Evolutionary conservation across 1,140 invertebrate species (phyloP).

Genomic region (Drosophila simulans): DNA sequence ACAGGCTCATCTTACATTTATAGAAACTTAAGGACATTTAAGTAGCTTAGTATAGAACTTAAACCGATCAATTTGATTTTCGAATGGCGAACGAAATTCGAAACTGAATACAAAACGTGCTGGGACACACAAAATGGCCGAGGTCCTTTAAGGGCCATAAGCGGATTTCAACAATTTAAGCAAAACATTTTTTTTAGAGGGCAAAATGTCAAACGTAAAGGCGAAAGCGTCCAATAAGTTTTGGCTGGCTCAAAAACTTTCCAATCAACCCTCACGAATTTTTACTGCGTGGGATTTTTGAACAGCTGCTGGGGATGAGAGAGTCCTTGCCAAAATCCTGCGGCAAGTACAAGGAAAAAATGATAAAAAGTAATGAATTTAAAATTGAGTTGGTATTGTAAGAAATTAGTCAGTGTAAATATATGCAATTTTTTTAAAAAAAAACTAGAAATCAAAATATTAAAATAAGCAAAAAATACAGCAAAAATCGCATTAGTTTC

Average conservation of each 20-base stretch:
- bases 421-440: background rate
- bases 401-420: background rate
- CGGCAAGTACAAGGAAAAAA: conserved; percentile 36
- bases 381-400: conserved; percentile 58
- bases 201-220: conserved; percentile 71
- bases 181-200: conserved; percentile 64
- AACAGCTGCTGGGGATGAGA: conserved; percentile 50
- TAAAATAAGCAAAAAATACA: too few relatives aligned
- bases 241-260: conserved; percentile 38
- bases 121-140: conserved; percentile 39
- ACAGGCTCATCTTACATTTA: conserved; percentile 51
- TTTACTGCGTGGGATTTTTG: conserved; percentile 67
- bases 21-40: conserved; percentile 46
- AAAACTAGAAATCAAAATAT: conserved; percentile 7
- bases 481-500: too few relatives aligned
- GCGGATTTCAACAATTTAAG: conserved; percentile 79
- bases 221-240: conserved; percentile 68
- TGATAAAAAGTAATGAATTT: conserved; percentile 76
- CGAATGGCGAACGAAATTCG: conserved; percentile 33
- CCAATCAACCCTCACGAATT: conserved; percentile 37
- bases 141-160: conserved; percentile 45
- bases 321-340: conserved; percentile 9
- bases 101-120: conserved; percentile 30
- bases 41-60: conserved; percentile 60
- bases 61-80: conserved; percentile 70